These are phyloP conservation scores for Ectemnius continuus DNA, from an alignment of 2,888 invertebrate species.

Conservation along the genomic window DNA sequence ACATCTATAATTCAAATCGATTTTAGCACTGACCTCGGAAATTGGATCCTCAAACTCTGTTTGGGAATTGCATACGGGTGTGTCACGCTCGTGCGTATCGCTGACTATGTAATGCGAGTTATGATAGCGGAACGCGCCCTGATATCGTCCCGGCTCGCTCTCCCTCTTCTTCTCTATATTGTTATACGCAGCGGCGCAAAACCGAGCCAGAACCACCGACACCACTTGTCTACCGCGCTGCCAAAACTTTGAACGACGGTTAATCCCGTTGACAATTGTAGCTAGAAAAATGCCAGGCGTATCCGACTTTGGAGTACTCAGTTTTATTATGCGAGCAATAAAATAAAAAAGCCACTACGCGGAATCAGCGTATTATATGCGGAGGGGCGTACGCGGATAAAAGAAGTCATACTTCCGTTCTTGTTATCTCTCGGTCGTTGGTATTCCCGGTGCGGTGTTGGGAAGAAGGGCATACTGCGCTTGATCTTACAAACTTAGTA, in stretches of 20 bases:
- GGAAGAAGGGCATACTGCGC: slow-evolving; percentile 53
- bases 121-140: slow-evolving; percentile 1
- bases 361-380: too few species aligned
- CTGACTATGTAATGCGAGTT: not conserved
- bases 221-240: too few species aligned
- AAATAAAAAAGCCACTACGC: too few species aligned
- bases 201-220: too few species aligned
- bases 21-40: slow-evolving; percentile 49
- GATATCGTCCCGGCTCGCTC: slow-evolving; percentile 19
- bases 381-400: slow-evolving; percentile 37
- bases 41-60: slow-evolving; percentile 49
- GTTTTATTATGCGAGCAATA: too few species aligned
- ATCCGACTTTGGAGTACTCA: too few species aligned
- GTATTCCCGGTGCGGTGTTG: slow-evolving; percentile 55
- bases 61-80: slow-evolving; percentile 41
- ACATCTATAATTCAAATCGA: slow-evolving; percentile 39
- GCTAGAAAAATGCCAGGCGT: too few species aligned
- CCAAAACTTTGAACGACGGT: too few species aligned
- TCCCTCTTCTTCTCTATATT: too few species aligned
- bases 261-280: too few species aligned
- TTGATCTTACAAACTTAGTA: slow-evolving; percentile 60
- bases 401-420: slow-evolving; percentile 59
- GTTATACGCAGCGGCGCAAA: too few species aligned
- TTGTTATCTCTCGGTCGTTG: slow-evolving; percentile 44
- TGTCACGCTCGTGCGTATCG: slow-evolving; percentile 7